Conservation (phyloP, 2,113 vertebrate species). For the Ancistrus triradiatus region DNA sequence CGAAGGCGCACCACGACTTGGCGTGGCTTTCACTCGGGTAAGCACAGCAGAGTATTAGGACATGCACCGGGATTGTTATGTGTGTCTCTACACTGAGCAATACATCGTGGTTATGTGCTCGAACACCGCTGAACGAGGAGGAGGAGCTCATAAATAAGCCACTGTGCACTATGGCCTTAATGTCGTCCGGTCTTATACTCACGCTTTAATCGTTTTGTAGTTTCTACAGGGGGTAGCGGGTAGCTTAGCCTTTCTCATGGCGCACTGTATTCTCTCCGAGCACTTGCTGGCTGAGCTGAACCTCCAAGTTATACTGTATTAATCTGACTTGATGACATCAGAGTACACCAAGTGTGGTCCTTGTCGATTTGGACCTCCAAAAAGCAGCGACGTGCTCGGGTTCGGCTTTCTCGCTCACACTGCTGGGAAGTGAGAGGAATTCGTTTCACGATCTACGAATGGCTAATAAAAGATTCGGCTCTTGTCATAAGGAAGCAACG, state of each 20-base stretch:
- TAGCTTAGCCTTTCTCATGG: slow-evolving; percentile 46
- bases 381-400: slow-evolving; percentile 44
- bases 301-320: too few species aligned
- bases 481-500: slow-evolving; percentile 37
- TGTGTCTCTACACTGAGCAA: slow-evolving; percentile 58
- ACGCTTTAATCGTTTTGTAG: too few species aligned
- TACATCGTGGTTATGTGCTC: slow-evolving; percentile 24
- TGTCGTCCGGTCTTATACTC: slow-evolving; percentile 41
- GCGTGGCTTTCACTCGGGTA: slow-evolving; percentile 29
- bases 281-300: slow-evolving; percentile 45
- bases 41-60: not conserved
- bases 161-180: slow-evolving; percentile 60
- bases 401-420: slow-evolving; percentile 63
- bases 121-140: slow-evolving; percentile 47
- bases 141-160: slow-evolving; percentile 38
- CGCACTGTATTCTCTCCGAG: slow-evolving; percentile 65
- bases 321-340: too few species aligned
- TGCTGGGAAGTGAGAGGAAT: slow-evolving; percentile 72
- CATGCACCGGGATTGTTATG: slow-evolving; percentile 31
- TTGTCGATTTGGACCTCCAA: not conserved
- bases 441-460: slow-evolving; percentile 44
- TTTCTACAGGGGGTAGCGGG: slow-evolving; percentile 45
- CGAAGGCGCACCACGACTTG: slow-evolving; percentile 2
- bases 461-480: slow-evolving; percentile 25
- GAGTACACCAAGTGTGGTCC: too few species aligned